Conservation (phyloP, 2,888 invertebrate genomes). For the Tuta absoluta region DNA sequence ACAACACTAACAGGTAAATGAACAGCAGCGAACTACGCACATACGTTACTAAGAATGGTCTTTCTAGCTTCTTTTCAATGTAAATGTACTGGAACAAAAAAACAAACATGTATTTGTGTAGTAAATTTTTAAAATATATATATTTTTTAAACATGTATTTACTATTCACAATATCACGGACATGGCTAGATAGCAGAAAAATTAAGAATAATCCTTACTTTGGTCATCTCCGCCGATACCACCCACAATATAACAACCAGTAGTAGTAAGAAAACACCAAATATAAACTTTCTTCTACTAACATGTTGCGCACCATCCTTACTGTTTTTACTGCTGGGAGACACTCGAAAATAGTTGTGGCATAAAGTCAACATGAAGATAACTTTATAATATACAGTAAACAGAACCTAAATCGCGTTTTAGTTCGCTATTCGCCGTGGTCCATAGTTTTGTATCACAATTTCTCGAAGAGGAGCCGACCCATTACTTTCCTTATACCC, state of each 20-base stretch:
- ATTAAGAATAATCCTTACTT: slow-evolving; percentile 81
- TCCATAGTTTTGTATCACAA: slow-evolving; percentile 19
- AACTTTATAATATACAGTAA: slow-evolving; percentile 35
- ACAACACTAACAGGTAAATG: slow-evolving; percentile 93
- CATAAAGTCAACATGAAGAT: slow-evolving; percentile 77
- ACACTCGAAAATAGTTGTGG: slow-evolving; percentile 74
- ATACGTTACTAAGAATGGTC: slow-evolving; percentile 98
- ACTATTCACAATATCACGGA: not conserved
- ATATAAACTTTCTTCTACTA: slow-evolving; percentile 81
- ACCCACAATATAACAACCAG: slow-evolving; percentile 98
- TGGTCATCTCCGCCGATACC: slow-evolving; percentile 95
- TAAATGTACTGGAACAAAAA: slow-evolving; percentile 86
- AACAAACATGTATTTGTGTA: slow-evolving; percentile 1
- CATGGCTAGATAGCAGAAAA: not conserved
- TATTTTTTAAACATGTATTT: not conserved
- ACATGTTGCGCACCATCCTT: slow-evolving; percentile 66
- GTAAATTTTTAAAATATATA: too few relatives aligned
- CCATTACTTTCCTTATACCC: not conserved
- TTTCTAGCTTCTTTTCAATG: slow-evolving; percentile 90
- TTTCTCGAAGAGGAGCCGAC: not conserved
- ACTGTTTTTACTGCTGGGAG: slow-evolving; percentile 63
- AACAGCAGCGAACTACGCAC: slow-evolving; percentile 97
- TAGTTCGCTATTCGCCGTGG: slow-evolving; percentile 3
- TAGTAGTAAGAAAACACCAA: slow-evolving; percentile 93
- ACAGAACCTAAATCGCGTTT: slow-evolving; percentile 20